These are phyloP conservation scores for Anthonomus grandis DNA, from an alignment of 1,140 invertebrate species.

Conservation along the genomic window DNA sequence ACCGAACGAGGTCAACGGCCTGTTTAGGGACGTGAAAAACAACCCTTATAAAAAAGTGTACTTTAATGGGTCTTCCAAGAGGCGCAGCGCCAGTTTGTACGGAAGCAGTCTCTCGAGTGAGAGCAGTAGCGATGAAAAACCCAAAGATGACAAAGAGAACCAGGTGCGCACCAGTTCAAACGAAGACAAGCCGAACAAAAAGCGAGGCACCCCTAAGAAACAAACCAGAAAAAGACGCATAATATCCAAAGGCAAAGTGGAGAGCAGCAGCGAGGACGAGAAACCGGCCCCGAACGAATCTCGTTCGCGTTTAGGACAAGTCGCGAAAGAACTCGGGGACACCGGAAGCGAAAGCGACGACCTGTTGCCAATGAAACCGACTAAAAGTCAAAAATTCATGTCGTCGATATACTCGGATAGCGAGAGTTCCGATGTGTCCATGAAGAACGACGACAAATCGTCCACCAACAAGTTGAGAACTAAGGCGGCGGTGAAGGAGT, in stretches of 20 bases:
- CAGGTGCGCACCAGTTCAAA: constrained; percentile 38
- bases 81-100: constrained; percentile 60
- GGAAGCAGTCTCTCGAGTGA: constrained; percentile 64
- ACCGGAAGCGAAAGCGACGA: constrained; percentile 75
- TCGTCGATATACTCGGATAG: constrained; percentile 73
- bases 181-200: constrained; percentile 44
- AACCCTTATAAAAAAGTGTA: constrained; percentile 73
- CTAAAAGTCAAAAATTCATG: constrained; percentile 46
- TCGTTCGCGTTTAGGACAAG: constrained; percentile 58
- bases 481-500: constrained; percentile 81
- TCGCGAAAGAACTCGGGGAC: constrained; percentile 66
- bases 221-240: constrained; percentile 35
- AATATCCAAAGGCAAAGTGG: constrained; percentile 49
- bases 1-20: constrained; percentile 65
- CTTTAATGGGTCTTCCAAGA: constrained; percentile 68
- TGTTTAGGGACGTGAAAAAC: constrained; percentile 57
- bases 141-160: constrained; percentile 49
- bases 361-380: constrained; percentile 59
- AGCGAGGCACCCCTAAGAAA: constrained; percentile 30
- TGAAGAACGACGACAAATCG: constrained; percentile 54
- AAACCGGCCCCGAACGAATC: constrained; percentile 51
- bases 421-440: constrained; percentile 55
- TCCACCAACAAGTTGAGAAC: constrained; percentile 62
- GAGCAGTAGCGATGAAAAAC: constrained; percentile 56
- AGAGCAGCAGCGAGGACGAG: constrained; percentile 61